Percentiles rank a stretch among this genome's conserved stretches.
phyloP scores from a whole-genome alignment of 2,113 vertebrate genomes.

The Malaclemys terrapin region DNA sequence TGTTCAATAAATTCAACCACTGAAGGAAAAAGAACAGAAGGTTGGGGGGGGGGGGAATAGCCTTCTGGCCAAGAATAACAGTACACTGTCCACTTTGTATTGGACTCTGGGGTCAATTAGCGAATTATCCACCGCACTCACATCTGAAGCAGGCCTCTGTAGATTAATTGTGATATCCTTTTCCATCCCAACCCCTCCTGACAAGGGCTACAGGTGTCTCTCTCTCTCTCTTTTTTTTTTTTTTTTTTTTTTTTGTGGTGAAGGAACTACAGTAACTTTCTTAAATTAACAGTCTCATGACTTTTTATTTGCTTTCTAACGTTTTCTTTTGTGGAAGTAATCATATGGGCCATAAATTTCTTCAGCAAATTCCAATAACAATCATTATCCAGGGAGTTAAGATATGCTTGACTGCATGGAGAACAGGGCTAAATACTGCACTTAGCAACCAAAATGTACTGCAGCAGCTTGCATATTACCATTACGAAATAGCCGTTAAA shows the following conservation, averaged over 20 bases:
- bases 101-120: not conserved
- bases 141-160: not conserved
- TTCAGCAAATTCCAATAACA: constrained; percentile 62
- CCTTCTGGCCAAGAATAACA: not conserved
- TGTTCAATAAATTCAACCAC: not conserved
- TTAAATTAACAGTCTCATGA: constrained; percentile 25
- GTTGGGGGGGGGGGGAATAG: fast-evolving
- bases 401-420: constrained; percentile 46
- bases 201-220: too few species aligned
- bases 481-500: not conserved
- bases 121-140: not conserved
- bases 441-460: constrained; percentile 1
- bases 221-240: too few species aligned
- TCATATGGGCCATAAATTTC: constrained; percentile 75
- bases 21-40: fast-evolving
- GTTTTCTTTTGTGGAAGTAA: constrained; percentile 54
- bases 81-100: not conserved
- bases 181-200: not conserved
- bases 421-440: constrained; percentile 36
- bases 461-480: not conserved
- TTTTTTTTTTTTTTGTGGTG: not conserved
- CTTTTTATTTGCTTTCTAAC: constrained; percentile 62
- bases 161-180: not conserved
- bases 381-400: constrained; percentile 51
- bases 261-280: constrained; percentile 8